These are phyloP conservation scores for Ceraclea dissimilis DNA, from an alignment of 2,888 invertebrate genomes.

Conservation along the genomic window DNA sequence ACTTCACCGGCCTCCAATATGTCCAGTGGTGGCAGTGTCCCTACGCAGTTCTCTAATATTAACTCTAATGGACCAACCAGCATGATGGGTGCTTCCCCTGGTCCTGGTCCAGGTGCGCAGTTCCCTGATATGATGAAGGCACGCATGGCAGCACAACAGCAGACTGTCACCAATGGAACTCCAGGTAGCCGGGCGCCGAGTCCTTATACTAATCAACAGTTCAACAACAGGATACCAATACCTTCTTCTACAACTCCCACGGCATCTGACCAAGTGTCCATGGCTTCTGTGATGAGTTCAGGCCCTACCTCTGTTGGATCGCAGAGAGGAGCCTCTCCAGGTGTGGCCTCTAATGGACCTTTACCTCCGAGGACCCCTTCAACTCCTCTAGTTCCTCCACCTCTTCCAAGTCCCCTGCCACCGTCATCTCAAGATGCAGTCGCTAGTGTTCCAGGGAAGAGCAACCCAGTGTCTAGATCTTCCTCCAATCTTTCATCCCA, in stretches of 20 bases:
- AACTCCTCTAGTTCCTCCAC: constrained; percentile 55
- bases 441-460: constrained; percentile 26
- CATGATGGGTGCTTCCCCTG: constrained; percentile 42
- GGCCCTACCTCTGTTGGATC: constrained; percentile 42
- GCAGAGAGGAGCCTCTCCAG: constrained; percentile 41
- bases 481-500: constrained; percentile 57
- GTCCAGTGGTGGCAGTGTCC: constrained; percentile 35
- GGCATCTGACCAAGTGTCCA: constrained; percentile 29
- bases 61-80: constrained; percentile 53
- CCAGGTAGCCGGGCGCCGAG: constrained; percentile 44
- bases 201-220: constrained; percentile 47
- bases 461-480: constrained; percentile 46
- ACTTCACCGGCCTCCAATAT: constrained; percentile 51
- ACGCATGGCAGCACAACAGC: constrained; percentile 39
- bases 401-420: constrained; percentile 50
- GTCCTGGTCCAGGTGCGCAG: constrained; percentile 38
- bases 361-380: constrained; percentile 49
- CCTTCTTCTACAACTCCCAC: constrained; percentile 47
- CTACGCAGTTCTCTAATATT: constrained; percentile 44
- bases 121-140: constrained; percentile 55
- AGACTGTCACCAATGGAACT: constrained; percentile 29
- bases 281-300: constrained; percentile 32
- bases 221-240: constrained; percentile 31
- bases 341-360: constrained; percentile 35
- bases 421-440: constrained; percentile 37